These are phyloP conservation scores for Sphenodon punctatus DNA, from an alignment of 2,797 vertebrate genomes.

Conservation along the genomic window DNA sequence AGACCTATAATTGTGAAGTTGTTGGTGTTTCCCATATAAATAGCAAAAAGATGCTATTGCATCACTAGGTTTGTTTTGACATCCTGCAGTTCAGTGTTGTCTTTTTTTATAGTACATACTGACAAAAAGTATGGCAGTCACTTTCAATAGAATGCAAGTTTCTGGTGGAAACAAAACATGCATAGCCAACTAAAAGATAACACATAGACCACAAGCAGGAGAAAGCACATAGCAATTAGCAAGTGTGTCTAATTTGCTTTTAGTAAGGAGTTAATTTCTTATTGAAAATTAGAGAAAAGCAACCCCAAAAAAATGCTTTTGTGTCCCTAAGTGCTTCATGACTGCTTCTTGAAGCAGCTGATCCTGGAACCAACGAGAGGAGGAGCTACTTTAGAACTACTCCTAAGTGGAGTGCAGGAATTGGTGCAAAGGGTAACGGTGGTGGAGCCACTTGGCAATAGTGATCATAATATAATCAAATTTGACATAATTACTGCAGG, in stretches of 20 bases:
- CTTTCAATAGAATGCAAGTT: too few species aligned
- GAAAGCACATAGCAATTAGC: background rate
- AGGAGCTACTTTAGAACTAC: too few species aligned
- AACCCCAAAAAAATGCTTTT: background rate
- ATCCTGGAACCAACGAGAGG: too few species aligned
- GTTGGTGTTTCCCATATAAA: background rate
- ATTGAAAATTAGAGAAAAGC: background rate
- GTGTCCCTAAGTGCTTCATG: background rate
- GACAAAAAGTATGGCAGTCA: too few species aligned
- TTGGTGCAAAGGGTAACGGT: too few species aligned
- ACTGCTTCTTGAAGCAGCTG: too few species aligned
- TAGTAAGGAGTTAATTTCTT: background rate
- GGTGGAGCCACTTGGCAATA: too few species aligned
- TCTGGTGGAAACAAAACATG: background rate
- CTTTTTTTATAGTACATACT: too few species aligned
- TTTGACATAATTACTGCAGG: too few species aligned
- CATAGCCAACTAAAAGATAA: background rate
- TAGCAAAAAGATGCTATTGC: background rate
- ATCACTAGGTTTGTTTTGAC: background rate
- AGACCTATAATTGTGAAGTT: background rate
- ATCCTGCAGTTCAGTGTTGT: too few species aligned
- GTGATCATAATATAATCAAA: too few species aligned
- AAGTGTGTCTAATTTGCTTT: background rate
- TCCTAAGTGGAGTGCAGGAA: too few species aligned
- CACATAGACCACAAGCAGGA: background rate